These are phyloP conservation scores for Peromyscus maniculatus DNA, from an alignment of 2,113 vertebrate species.

Conservation along the genomic window DNA sequence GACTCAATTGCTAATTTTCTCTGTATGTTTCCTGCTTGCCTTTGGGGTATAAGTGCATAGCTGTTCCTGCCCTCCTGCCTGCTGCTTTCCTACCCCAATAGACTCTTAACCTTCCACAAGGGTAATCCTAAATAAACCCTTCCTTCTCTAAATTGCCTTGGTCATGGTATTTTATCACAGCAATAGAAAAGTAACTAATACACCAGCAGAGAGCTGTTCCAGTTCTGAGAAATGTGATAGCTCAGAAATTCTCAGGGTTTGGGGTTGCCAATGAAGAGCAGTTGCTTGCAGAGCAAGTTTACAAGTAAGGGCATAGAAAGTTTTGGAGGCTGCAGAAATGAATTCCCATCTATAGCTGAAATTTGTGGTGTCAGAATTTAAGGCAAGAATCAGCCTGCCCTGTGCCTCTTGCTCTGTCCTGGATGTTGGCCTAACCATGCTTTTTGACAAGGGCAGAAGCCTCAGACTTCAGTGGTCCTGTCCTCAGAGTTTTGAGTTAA, in stretches of 20 bases:
- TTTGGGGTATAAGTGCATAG: background rate
- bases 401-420: background rate
- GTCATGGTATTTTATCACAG: background rate
- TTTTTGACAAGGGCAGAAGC: background rate
- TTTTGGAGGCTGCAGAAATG: background rate
- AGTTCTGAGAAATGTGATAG: background rate
- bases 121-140: background rate
- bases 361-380: background rate
- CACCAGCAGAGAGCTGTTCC: background rate
- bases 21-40: background rate
- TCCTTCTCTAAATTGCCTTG: background rate
- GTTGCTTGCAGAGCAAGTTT: background rate
- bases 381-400: background rate
- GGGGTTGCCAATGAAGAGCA: background rate
- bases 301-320: background rate
- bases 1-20: background rate
- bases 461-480: background rate
- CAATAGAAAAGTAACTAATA: background rate
- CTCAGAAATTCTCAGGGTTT: background rate
- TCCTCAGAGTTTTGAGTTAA: no score
- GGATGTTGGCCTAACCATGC: background rate
- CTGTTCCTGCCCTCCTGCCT: background rate
- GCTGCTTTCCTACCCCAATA: background rate
- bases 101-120: background rate
- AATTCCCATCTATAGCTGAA: background rate